A percentile compares a stretch with the other conserved stretches of the same genome.
phyloP scores from a whole-genome alignment of 2,113 vertebrate genomes.

The Pungitius pungitius region DNA sequence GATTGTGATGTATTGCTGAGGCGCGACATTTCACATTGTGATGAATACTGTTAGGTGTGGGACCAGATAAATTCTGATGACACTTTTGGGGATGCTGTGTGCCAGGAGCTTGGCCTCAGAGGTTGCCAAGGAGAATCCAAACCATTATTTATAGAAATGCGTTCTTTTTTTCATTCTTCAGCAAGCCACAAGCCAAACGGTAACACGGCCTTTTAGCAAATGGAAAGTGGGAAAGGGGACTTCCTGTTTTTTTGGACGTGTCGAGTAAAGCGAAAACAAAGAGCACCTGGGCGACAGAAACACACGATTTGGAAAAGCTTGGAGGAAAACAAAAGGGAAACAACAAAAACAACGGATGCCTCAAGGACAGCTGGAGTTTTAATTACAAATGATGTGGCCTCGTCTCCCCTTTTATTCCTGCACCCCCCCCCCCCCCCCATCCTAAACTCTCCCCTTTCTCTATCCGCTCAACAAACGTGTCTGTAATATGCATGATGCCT shows the following conservation, averaged over 20 bases:
- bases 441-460: conserved; percentile 24
- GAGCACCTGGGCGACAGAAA: conserved; percentile 21
- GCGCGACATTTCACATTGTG: conserved; percentile 64
- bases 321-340: conserved; percentile 18
- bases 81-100: conserved; percentile 35
- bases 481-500: conserved; percentile 8
- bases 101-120: conserved; percentile 47
- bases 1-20: conserved; percentile 3
- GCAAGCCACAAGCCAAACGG: conserved; percentile 29
- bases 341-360: conserved; percentile 20
- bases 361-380: conserved; percentile 47
- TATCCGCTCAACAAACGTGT: conserved; percentile 32
- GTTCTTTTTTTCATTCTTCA: conserved; percentile 10
- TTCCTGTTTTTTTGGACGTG: conserved; percentile 17
- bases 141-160: conserved; percentile 65
- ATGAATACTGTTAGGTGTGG: conserved; percentile 64
- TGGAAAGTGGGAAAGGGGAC: background rate
- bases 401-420: background rate
- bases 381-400: conserved; percentile 37
- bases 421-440: background rate
- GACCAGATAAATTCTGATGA: conserved; percentile 71
- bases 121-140: conserved; percentile 49
- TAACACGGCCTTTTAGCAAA: conserved; percentile 33
- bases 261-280: conserved; percentile 26
- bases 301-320: conserved; percentile 32